Evolutionary conservation across 2,113 vertebrate genomes (phyloP).

Genomic region (Pithys albifrons): DNA sequence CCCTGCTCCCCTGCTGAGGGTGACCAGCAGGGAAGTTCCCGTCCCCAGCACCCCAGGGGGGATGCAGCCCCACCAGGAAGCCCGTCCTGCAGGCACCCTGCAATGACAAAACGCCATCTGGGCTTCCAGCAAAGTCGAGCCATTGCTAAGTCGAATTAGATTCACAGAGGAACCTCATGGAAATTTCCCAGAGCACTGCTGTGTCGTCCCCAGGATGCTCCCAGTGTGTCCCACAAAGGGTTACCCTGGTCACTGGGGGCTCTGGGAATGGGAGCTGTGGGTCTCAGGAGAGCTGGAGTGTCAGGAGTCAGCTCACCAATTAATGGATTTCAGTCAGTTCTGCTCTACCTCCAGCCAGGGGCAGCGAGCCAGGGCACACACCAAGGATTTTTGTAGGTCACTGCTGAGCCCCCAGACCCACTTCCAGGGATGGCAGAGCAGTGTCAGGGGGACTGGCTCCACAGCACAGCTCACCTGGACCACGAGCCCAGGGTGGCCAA

Average conservation of each 20-base stretch:
- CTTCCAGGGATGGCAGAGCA: background rate
- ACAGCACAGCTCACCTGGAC: background rate
- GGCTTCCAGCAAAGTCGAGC: background rate
- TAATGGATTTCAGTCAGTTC: background rate
- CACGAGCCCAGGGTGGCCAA: background rate
- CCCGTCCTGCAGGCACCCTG: background rate
- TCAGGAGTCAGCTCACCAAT: background rate
- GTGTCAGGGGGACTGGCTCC: accelerated
- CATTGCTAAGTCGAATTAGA: background rate
- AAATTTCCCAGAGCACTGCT: slow-evolving; percentile 10
- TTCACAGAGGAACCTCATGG: background rate
- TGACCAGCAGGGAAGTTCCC: background rate
- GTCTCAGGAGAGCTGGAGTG: background rate
- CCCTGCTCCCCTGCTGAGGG: background rate
- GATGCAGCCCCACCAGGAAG: background rate
- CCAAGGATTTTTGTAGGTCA: slow-evolving; percentile 18
- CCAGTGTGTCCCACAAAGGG: background rate
- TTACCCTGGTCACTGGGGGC: background rate
- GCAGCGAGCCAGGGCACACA: background rate
- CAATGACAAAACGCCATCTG: background rate
- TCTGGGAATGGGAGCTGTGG: background rate
- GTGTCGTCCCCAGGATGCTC: background rate
- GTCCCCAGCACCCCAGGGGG: background rate
- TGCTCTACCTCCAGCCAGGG: background rate
- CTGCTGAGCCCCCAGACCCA: background rate